Base-by-base conservation (phyloP, 2,797 vertebrate genomes). In the Sebastes dallii region DNA sequence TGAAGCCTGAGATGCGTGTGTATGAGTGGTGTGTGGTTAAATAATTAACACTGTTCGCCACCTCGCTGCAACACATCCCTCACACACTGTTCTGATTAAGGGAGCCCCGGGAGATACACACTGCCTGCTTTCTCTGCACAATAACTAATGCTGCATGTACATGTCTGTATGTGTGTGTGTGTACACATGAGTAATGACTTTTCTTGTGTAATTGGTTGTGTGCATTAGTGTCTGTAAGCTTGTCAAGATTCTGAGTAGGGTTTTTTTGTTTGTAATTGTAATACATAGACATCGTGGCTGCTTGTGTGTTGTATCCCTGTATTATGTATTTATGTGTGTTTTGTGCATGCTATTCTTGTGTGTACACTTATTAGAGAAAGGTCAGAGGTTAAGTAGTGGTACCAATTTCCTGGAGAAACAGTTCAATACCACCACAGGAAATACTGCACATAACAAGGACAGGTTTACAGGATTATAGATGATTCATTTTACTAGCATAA, bases 61-160 rank as follows among this genome's bases (percentile, higher is more conserved):
- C 84, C 85, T 86, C 81, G 75, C 77, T 84, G 90, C 81, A 89
- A 88, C 86, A 90, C 86, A 90, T 94, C 75, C 78, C 72, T 93
- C 90, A 91, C 83, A 83, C 73, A 60, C 78, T 86, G 88, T 93
- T 94, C 85, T 93, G 91, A 94, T 95, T 91, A 93, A 92, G 75
- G 25, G 24, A 77, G 79, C 78, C 86, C 75, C 78, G 39, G 78
- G 88, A 91, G 91, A 92, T 78, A 52, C 62, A 85, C 77, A 80
- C 59, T 54, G 72, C 65, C 80, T 78, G 74, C 60, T 36, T 52
- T 30, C 54, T 13, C 62, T 73, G 67, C 70, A 62, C 42, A 77
- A 16, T 79, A 80, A 88, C 74, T 83, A 86, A 87, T 75, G 64
- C 69, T 24, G 65, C 25, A 54, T 56, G 69, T 77, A 65, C 42